Percentiles rank a stretch among this genome's conserved stretches.
These are phyloP conservation scores for Daktulosphaira vitifoliae DNA, from an alignment of 1,140 invertebrate genomes.

Conservation along the genomic window DNA sequence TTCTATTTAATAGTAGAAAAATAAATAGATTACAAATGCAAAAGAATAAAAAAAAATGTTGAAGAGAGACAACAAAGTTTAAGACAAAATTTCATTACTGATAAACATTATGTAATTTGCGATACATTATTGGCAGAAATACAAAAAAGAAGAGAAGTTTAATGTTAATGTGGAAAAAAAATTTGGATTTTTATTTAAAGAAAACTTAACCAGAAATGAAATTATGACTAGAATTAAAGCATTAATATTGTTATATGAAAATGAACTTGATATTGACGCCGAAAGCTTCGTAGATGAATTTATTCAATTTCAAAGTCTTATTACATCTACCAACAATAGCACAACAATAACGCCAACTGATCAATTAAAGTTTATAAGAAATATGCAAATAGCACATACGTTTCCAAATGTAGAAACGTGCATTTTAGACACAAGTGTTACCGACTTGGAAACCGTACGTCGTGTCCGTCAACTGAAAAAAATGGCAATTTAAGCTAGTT, in stretches of 20 bases:
- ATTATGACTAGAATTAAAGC: not conserved
- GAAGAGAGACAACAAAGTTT: not conserved
- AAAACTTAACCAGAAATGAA: not conserved
- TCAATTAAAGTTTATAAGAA: not conserved
- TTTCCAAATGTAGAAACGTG: not conserved
- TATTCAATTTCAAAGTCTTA: not conserved
- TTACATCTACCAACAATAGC: not conserved
- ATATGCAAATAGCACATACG: not conserved
- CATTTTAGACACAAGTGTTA: too few relatives aligned
- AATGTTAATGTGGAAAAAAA: not conserved
- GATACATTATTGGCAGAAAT: not conserved
- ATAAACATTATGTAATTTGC: not conserved
- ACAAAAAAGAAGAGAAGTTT: not conserved
- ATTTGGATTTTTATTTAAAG: not conserved
- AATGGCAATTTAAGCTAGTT: too few relatives aligned
- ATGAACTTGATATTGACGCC: not conserved
- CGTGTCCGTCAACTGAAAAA: too few relatives aligned
- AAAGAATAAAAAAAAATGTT: not conserved
- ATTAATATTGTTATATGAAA: not conserved
- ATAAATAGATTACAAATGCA: not conserved
- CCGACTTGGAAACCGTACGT: too few relatives aligned
- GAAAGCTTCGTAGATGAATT: not conserved
- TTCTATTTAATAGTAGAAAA: not conserved
- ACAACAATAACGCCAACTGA: not conserved
- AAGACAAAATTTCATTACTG: not conserved